Evolutionary conservation across 2,113 vertebrate species (phyloP), one percentile per base, ranked within the genome.

Genomic region (Trachemys scripta): DNA sequence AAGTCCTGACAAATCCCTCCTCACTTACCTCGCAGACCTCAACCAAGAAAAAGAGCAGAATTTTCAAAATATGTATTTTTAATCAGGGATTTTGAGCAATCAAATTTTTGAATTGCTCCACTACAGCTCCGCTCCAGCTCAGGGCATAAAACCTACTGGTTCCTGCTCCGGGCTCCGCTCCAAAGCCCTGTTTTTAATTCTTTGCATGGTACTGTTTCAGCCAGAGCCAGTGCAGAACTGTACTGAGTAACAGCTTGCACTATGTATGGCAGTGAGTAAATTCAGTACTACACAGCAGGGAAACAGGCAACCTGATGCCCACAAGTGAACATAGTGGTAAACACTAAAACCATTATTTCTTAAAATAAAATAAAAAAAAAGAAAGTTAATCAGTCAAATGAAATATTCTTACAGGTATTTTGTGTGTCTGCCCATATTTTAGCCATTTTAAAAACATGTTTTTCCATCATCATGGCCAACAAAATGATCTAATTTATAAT

Each of bases 381-480:
- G 80, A 50, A 56, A 51, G 9, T 57, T 84, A 49, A 94, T 76
- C 83, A 85, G 78, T 25, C 79, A 51, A 88, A 88, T 81, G 4
- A 92, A 90, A 89, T 88, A 89, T 69, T 93, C 83, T 75, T 82
- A 49, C n/a, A 88, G 31, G 81, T 93, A 81, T 88, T 93, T 83
- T 85, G 25, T 89, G 76, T 94, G 59, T 17, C 84, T 0, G 0
- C 51, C 92, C 7, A 0, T 59, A 81, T 75, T 31, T 38, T 82
- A 35, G 29, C 42, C 88, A 51, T 76, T 42, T 16, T 62, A 38
- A 79, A 2, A 75, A 56, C 57, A 92, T 38, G 11, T 6, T 53
- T 38, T 87, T 10, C 14, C 24, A 83, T 95, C 80, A 42, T 38
- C 22, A 75, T 24, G 10, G 20, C 6, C 38, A 25, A 75, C 20